Conservation (phyloP, 2,113 vertebrate genomes). For the Hemicordylus capensis region DNA sequence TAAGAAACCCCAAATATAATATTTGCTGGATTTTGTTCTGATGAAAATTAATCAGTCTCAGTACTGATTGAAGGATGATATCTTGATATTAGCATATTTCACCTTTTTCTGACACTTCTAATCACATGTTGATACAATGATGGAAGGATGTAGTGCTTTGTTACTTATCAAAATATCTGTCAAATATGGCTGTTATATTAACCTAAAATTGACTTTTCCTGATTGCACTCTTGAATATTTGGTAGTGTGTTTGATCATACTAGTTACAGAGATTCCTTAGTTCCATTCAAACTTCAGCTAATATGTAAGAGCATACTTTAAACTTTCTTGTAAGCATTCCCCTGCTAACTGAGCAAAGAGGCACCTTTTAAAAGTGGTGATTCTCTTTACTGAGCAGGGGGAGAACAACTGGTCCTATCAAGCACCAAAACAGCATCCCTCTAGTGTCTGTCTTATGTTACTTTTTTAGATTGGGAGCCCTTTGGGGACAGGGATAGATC, state of each 20-base stretch:
- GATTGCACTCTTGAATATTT: neutral
- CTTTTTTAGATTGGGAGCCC: too few relatives aligned
- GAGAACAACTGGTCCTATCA: too few relatives aligned
- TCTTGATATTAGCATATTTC: constrained; percentile 9
- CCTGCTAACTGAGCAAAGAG: too few relatives aligned
- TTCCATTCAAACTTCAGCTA: neutral
- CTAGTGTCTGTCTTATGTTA: too few relatives aligned
- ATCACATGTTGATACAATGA: neutral
- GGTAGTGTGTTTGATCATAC: neutral
- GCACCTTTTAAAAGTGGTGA: too few relatives aligned
- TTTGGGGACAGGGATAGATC: too few relatives aligned
- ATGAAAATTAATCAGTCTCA: neutral
- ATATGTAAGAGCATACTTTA: neutral
- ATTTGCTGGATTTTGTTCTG: neutral
- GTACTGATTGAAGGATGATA: constrained; percentile 2
- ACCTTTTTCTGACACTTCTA: constrained; percentile 1
- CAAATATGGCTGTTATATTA: constrained; percentile 5
- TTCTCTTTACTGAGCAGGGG: too few relatives aligned
- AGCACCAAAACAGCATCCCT: too few relatives aligned
- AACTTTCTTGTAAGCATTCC: neutral
- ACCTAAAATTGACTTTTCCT: constrained; percentile 4
- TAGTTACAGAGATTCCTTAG: neutral
- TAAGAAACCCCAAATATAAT: constrained; percentile 4
- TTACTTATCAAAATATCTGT: constrained; percentile 7
- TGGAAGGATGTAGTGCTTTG: constrained; percentile 14